Base-by-base conservation (phyloP, 2,797 vertebrate genomes). In the Phrynocephalus guinanensis region DNA sequence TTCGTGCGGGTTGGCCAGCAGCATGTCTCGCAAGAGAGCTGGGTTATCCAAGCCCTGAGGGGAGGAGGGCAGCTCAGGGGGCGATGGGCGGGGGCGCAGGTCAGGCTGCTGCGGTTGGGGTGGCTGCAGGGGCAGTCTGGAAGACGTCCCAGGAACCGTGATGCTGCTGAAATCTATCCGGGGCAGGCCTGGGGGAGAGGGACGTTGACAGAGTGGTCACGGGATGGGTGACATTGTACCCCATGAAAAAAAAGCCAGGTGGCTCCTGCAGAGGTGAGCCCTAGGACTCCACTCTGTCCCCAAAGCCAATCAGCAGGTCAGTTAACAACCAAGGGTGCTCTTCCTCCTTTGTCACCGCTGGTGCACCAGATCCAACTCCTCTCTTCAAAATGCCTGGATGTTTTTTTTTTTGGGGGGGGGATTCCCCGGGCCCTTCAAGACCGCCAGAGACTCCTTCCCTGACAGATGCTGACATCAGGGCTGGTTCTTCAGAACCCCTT, bases 101-200 rank as follows among this genome's bases (percentile, higher is more conserved):
- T 93, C 79, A 5, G 93, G 33, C 0, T 84, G 85, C 44, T 86
- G 95, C 33, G n/a, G 96, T 1, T 1, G 79, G 2, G 33, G 95
- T 1, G 6, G 63, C 15, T 38, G 95, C 1, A 50, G 18, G 13
- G 8, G 15, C 78, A 60, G 96, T 0, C 96, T 79, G 1, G 98
- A 98, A 0, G 98, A 98, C 0, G 98, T 98, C 89, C 99, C 98
- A 0, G 99, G 99, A 79, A 99, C 98, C 0, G 98, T 96, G 82
- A 99, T 99, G 92, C 98, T 98, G 91, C 99, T 98, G 95, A 99
- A 99, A 95, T 99, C 99, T 88, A 99, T 99, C 91, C 96, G 97
- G 38, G 99, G 99, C 91, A 99, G 96, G 89, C 98, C 99, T 98
- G 75, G 84, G 68, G 56, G 82, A 70, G 79, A 89, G 87, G 67